A percentile compares a stretch with the other conserved stretches of the same genome.
These are phyloP conservation scores for Apotomis turbidana DNA, from an alignment of 2,888 invertebrate genomes.

Conservation along the genomic window DNA sequence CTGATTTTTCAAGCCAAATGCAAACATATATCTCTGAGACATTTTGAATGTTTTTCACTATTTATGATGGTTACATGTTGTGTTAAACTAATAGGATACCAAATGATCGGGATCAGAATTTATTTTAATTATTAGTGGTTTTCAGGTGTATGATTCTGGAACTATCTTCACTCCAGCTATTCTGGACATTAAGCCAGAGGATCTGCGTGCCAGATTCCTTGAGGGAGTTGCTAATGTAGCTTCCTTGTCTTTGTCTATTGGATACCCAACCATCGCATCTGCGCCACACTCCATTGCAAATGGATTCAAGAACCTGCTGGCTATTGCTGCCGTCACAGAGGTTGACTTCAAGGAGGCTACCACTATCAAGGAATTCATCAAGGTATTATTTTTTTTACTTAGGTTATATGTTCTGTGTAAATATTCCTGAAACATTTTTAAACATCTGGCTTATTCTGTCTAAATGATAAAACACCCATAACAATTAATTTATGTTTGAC, in stretches of 20 bases:
- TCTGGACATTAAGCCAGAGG: constrained; percentile 98
- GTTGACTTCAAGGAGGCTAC: constrained; percentile 97
- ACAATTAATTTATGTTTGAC: too few relatives aligned
- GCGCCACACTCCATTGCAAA: constrained; percentile 99
- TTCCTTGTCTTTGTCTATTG: constrained; percentile 94
- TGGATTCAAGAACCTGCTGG: constrained; percentile 98
- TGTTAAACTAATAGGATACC: too few relatives aligned
- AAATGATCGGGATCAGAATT: too few relatives aligned
- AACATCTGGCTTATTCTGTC: too few relatives aligned
- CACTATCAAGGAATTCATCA: constrained; percentile 95
- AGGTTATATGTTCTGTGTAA: too few relatives aligned
- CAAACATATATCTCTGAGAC: constrained; percentile 46
- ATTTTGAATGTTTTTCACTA: too few relatives aligned
- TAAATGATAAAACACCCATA: too few relatives aligned
- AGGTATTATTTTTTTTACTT: constrained; percentile 74
- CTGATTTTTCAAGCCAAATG: constrained; percentile 44
- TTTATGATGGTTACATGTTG: too few relatives aligned
- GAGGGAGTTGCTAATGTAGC: constrained; percentile 98
- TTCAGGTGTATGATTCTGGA: constrained; percentile 97
- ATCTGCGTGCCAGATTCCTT: constrained; percentile 95
- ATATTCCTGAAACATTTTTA: too few relatives aligned
- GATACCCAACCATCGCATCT: constrained; percentile 98
- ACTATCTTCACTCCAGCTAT: constrained; percentile 98
- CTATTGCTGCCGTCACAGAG: constrained; percentile 98
- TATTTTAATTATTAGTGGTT: neutral